Evolutionary conservation across 1,140 invertebrate genomes (phyloP).

Genomic region (Hycleus cichorii): DNA sequence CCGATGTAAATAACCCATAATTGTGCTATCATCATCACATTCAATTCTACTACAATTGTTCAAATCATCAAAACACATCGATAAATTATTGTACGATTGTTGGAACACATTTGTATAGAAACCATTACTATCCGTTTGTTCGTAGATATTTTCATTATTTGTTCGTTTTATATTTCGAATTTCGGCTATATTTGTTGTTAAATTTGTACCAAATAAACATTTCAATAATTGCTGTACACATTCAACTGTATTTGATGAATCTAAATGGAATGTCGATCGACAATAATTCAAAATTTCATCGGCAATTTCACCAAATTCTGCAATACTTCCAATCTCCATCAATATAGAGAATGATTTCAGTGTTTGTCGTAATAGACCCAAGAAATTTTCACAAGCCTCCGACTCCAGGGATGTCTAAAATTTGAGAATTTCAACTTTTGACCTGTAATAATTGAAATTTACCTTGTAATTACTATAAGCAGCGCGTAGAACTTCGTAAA

Average conservation of each 20-base stretch:
- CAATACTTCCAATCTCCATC: conserved; percentile 66
- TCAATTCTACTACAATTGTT: conserved; percentile 31
- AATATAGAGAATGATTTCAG: conserved; percentile 65
- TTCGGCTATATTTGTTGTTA: conserved; percentile 49
- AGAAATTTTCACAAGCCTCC: conserved; percentile 65
- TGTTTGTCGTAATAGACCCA: conserved; percentile 57
- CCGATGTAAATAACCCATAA: conserved; percentile 41
- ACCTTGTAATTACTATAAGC: conserved; percentile 76
- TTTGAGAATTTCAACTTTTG: too few species aligned
- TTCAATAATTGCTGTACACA: conserved; percentile 80
- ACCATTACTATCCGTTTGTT: conserved; percentile 4
- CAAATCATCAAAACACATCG: conserved; percentile 29
- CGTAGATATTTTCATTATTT: conserved; percentile 8
- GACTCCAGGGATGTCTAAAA: conserved; percentile 64
- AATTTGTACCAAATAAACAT: conserved; percentile 74
- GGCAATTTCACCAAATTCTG: conserved; percentile 63
- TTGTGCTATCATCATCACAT: conserved; percentile 30
- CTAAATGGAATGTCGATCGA: conserved; percentile 61
- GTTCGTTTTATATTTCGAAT: conserved; percentile 11
- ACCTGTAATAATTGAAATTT: conserved; percentile 16
- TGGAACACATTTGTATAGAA: conserved; percentile 37
- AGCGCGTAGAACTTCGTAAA: conserved; percentile 66
- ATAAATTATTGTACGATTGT: conserved; percentile 32
- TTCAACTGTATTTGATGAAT: conserved; percentile 61
- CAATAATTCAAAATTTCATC: conserved; percentile 78